Evolutionary conservation across 2,113 vertebrate species (phyloP).

Genomic region (Stictonetta naevosa): DNA sequence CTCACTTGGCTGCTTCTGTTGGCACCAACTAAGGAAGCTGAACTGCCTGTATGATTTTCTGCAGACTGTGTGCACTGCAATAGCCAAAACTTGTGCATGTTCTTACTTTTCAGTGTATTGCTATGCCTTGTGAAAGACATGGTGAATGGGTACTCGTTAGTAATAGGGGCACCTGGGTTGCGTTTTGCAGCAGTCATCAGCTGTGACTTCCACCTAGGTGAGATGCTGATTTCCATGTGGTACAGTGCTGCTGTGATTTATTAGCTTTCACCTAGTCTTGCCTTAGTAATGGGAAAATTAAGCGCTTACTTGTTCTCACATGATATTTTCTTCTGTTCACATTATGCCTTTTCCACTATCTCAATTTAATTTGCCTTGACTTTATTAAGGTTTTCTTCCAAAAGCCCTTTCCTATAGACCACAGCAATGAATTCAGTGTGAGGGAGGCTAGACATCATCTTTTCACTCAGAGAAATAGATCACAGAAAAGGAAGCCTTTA

Average conservation of each 20-base stretch:
- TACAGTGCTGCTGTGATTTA: not conserved
- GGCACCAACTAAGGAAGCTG: conserved; percentile 35
- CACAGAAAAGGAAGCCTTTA: not conserved
- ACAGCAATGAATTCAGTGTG: not conserved
- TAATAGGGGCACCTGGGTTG: not conserved
- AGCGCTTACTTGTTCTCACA: not conserved
- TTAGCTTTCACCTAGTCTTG: not conserved
- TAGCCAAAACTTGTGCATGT: conserved; percentile 39
- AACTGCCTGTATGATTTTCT: not conserved
- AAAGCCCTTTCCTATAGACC: conserved; percentile 5
- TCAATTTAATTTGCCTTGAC: conserved; percentile 26
- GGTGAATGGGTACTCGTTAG: not conserved
- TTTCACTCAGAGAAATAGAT: not conserved
- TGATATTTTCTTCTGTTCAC: not conserved
- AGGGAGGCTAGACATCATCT: not conserved
- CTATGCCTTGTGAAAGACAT: not conserved
- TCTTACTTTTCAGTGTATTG: not conserved
- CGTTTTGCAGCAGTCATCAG: not conserved
- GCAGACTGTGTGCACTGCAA: not conserved
- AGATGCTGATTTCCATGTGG: not conserved
- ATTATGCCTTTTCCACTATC: not conserved
- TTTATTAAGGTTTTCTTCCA: conserved; percentile 22
- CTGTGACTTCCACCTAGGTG: not conserved
- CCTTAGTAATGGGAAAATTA: conserved; percentile 7
- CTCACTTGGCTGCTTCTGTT: conserved; percentile 49